Evolutionary conservation across 1,140 invertebrate species (phyloP), one percentile per base, ranked within the genome.

Genomic region (honey bee (Apis mellifera)): DNA sequence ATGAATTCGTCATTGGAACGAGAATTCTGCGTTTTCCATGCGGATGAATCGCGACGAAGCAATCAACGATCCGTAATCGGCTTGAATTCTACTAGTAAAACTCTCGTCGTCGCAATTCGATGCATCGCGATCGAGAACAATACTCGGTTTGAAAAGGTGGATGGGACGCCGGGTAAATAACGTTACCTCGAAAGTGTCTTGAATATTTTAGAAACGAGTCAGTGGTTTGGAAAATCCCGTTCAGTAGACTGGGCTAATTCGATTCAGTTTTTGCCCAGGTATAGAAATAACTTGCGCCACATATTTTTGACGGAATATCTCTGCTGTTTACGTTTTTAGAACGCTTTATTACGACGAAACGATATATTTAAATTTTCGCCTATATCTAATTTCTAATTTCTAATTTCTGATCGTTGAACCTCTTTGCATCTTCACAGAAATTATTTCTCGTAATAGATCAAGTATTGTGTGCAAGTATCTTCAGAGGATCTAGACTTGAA

Each of bases 81-180:
- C 55, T 71, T 68, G 55, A 55, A 42, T 68, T 32, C 23, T 19
- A 42, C 42, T 26, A 26, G 54, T 52, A 60, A 78, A 78, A 78
- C 54, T 78, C 42, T 59, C 65, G 76, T 78, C 66, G 76, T 78
- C n/a, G 68, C 48, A 70, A 59, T 70, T 50, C 65, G 55, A 78
- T 50, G 65, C 54, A 13, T 19, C 42, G 13, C 9, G 23, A 78
- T 57, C 5, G 13, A 48, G 64, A 59, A 59, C 42, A 69, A 57
- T 59, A 23, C 8, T 52, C 48, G 60, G 54, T 60, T 50, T 23
- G 13, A 50, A 69, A 70, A 52, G 66, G 69, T 12, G 32, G 60
- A 71, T 48, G 17, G 42, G 32, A 12, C 11, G 13, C 9, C 13
- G 60, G 9, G 62, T 13, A 32, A 42, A 68, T 48, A 21, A 55